Conservation (phyloP, 2,888 invertebrate genomes). For the Coremacera marginata region DNA sequence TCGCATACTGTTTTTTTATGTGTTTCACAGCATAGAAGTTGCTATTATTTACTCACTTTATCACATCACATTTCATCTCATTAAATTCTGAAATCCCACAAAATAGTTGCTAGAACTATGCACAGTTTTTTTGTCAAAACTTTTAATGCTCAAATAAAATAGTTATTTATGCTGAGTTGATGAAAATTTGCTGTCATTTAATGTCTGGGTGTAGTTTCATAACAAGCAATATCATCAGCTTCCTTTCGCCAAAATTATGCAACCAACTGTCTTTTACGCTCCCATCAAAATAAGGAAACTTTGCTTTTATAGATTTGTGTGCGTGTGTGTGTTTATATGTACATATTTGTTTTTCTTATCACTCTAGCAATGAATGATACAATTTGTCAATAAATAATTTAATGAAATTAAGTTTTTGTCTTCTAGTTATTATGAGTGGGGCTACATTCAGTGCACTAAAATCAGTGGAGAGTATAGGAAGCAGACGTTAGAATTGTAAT, state of each 20-base stretch:
- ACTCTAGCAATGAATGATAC: not conserved
- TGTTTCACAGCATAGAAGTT: not conserved
- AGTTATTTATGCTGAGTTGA: slow-evolving; percentile 13
- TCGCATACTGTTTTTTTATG: not conserved
- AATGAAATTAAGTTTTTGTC: no score
- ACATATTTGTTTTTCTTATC: not conserved
- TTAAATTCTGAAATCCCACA: not conserved
- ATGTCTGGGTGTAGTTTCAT: not conserved
- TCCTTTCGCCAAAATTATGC: not conserved
- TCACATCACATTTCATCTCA: not conserved
- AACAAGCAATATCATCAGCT: not conserved
- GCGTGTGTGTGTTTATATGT: not conserved
- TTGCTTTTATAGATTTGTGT: not conserved
- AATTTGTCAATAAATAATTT: no score
- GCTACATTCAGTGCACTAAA: no score
- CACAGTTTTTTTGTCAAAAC: not conserved
- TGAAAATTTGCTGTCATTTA: slow-evolving; percentile 1
- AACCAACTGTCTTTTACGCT: no score
- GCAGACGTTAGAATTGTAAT: no score
- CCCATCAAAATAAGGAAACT: not conserved
- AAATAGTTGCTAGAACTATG: slow-evolving; percentile 1
- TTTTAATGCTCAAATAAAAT: not conserved
- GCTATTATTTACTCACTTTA: not conserved
- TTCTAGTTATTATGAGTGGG: no score
- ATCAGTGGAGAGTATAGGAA: no score